These are phyloP conservation scores for Microcebus tavaratra DNA, from an alignment of 2,113 vertebrate species.

Conservation along the genomic window DNA sequence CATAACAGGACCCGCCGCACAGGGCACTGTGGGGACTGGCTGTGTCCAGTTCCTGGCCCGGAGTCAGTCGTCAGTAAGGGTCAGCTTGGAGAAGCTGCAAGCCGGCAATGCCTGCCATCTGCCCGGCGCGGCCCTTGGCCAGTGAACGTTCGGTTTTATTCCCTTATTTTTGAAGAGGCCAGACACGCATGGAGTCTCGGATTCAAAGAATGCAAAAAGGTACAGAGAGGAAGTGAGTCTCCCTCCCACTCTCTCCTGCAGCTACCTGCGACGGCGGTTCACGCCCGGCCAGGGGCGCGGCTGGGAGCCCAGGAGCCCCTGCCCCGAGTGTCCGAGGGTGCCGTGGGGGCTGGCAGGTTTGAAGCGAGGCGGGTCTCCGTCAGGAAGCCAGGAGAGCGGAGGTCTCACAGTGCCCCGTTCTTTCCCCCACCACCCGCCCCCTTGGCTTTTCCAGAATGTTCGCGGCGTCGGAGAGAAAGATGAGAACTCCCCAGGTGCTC, in stretches of 20 bases:
- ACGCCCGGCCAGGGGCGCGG: not conserved
- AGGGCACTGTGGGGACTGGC: not conserved
- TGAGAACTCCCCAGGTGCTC: slow-evolving; percentile 83
- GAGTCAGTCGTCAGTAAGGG: not conserved
- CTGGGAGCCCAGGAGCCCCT: not conserved
- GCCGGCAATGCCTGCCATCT: fast-evolving
- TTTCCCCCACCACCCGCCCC: not conserved
- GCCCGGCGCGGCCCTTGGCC: not conserved
- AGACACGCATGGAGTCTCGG: not conserved
- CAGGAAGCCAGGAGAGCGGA: not conserved
- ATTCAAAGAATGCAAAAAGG: not conserved
- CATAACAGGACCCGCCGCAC: not conserved
- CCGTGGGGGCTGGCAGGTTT: not conserved
- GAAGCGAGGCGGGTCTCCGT: not conserved
- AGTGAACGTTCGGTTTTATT: not conserved
- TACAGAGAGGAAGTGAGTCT: not conserved
- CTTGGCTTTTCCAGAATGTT: not conserved
- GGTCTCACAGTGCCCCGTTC: not conserved
- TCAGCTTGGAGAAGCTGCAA: not conserved
- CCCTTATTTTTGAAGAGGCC: not conserved
- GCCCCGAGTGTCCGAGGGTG: not conserved
- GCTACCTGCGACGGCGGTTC: not conserved
- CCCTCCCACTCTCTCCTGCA: not conserved
- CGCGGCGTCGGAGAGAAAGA: slow-evolving; percentile 81
- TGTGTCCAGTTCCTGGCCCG: not conserved